Evolutionary conservation across 2,113 vertebrate species (phyloP).

Genomic region (Channa maculata): DNA sequence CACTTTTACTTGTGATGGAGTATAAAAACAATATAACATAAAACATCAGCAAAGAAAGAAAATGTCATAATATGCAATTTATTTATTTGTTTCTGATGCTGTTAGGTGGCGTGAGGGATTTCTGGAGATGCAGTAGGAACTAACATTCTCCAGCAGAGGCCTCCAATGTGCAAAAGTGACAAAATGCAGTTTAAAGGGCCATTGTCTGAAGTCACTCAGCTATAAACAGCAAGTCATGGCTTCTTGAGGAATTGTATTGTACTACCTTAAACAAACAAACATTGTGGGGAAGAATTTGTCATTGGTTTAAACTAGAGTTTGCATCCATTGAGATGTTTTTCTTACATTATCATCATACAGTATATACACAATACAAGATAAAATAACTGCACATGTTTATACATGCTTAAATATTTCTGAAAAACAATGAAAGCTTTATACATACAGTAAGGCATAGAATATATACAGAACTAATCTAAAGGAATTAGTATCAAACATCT

Average conservation of each 20-base stretch:
- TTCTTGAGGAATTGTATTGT: constrained; percentile 34
- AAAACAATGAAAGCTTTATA: constrained; percentile 85
- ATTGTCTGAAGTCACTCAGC: constrained; percentile 63
- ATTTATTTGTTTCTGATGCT: constrained; percentile 64
- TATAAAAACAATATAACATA: no score
- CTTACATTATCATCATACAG: constrained; percentile 80
- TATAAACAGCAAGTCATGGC: constrained; percentile 69
- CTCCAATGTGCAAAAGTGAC: constrained; percentile 75
- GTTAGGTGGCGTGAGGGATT: constrained; percentile 58
- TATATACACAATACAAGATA: constrained; percentile 88
- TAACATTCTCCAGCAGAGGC: constrained; percentile 52
- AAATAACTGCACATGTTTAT: constrained; percentile 87
- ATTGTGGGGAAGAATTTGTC: constrained; percentile 49
- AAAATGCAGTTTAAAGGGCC: constrained; percentile 74
- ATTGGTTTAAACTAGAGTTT: constrained; percentile 80
- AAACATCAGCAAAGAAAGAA: background rate
- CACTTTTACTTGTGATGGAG: no score
- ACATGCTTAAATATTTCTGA: constrained; percentile 88
- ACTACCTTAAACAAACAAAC: constrained; percentile 50
- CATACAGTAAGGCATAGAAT: constrained; percentile 90
- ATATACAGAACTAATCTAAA: constrained; percentile 88
- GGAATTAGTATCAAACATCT: constrained; percentile 81
- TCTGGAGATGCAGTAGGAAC: constrained; percentile 53
- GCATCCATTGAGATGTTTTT: constrained; percentile 86
- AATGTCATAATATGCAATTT: constrained; percentile 41